Evolutionary conservation across 1,140 invertebrate genomes (phyloP), one percentile per base, ranked within the genome.

Genomic region (Eufriesea mexicana): DNA sequence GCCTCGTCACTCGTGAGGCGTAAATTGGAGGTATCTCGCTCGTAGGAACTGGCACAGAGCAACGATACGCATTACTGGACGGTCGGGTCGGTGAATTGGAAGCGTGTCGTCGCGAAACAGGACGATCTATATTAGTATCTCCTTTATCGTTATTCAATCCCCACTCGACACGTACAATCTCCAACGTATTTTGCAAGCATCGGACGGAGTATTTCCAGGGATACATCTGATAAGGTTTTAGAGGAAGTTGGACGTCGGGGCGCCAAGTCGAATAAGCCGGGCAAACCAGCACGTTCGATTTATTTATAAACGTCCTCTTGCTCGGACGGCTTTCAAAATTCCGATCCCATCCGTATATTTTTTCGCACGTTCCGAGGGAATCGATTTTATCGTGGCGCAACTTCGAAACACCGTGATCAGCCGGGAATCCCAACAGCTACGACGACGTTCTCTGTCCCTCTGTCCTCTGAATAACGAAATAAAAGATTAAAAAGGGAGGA

Each of bases 241-340:
- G 23, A 66, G 62, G 5, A 66, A 42, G 4, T 18, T 28, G n/a
- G 18, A 42, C 18, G 20, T 64, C 23, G 20, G 28, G 42, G 23
- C 28, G 28, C 5, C 5, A 66, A 66, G n/a, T 16, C 5, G 20
- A 42, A 12, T 55, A 42, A 42, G 51, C 47, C 23, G 61, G 59
- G 79, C 61, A 64, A 76, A 51, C 42, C 47, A 12, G 28, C 6
- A 9, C 51, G 49, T 57, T 20, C 61, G 35, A n/a, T 81, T 74
- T 81, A 81, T 81, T 75, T 81, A 81, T 81, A 81, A 81, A 75
- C 71, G 71, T 81, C 42, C 59, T 66, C 49, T 35, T 61, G 57
- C 25, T 73, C 57, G 16, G 54, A 71, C 79, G 71, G 72, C 71
- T 66, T 81, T 75, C 71, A 55, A 81, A 80, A 75, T 74, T 75